A percentile compares a stretch with the other conserved stretches of the same genome.
Conservation (phyloP, 2,113 vertebrate genomes). For the Plecotus auritus region DNA sequence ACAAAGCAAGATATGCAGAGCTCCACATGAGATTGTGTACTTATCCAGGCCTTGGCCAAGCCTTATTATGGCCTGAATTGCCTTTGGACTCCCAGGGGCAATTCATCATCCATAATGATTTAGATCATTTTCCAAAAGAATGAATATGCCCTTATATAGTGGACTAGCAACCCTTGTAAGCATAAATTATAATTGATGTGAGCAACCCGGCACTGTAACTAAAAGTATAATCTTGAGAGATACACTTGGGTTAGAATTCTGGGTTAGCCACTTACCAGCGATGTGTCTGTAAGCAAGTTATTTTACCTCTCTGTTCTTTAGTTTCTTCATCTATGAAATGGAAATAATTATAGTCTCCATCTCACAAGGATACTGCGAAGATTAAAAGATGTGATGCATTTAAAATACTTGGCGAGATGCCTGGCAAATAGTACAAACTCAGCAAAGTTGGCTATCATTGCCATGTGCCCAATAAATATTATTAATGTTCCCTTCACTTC, state of each 20-base stretch:
- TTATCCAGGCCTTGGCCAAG: not conserved
- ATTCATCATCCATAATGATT: not conserved
- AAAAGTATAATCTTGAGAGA: not conserved
- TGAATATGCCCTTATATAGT: not conserved
- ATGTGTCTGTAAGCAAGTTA: not conserved
- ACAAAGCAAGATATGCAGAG: not conserved
- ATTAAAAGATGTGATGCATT: not conserved
- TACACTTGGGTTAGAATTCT: not conserved
- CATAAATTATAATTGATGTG: not conserved
- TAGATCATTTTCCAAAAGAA: not conserved
- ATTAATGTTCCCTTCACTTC: not conserved
- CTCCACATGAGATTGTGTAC: not conserved
- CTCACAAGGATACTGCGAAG: not conserved
- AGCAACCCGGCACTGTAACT: not conserved
- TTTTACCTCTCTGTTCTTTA: not conserved
- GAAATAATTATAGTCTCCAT: not conserved
- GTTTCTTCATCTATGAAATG: conserved; percentile 11
- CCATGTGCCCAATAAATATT: not conserved
- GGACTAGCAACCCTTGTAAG: not conserved
- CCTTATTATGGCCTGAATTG: not conserved
- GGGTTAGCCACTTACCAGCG: not conserved
- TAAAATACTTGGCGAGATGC: not conserved
- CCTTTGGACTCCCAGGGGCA: not conserved
- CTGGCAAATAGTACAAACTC: not conserved
- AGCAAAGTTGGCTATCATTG: not conserved